phyloP scores from a whole-genome alignment of 53 echinoderm and acorn worm genomes.

The Luidia sarsii region DNA sequence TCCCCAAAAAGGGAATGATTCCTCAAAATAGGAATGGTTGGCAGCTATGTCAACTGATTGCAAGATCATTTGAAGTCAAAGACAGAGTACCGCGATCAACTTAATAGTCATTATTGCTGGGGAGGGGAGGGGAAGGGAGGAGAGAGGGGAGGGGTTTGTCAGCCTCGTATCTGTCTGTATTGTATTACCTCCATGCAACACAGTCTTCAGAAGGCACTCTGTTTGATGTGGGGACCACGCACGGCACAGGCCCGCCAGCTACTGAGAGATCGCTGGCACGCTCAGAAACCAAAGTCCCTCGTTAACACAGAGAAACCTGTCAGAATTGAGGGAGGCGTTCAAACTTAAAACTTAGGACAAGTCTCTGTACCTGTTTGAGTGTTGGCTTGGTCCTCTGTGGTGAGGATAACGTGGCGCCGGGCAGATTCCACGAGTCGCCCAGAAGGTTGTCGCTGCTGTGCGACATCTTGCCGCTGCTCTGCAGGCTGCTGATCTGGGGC shows the following conservation, averaged over 20 bases:
- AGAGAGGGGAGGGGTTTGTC: slow-evolving; percentile 17
- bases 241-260: no score
- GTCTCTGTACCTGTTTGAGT: slow-evolving; percentile 57
- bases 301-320: no score
- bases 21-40: no score
- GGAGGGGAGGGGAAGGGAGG: no score
- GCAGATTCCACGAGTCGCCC: slow-evolving; percentile 61
- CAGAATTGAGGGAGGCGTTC: no score
- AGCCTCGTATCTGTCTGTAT: slow-evolving; percentile 83
- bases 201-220: slow-evolving; percentile 82
- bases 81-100: no score
- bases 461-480: slow-evolving; percentile 64
- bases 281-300: no score
- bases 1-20: no score
- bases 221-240: slow-evolving; percentile 59
- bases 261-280: no score
- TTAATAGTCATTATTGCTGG: no score
- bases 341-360: neutral
- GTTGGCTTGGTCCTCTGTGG: slow-evolving; percentile 29
- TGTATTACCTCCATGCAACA: slow-evolving; percentile 64
- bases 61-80: no score
- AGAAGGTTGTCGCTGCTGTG: slow-evolving; percentile 77
- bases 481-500: slow-evolving; percentile 35
- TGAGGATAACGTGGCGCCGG: slow-evolving; percentile 33
- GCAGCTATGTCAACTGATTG: no score